Conservation (phyloP, 2,113 vertebrate genomes). For the Echinops telfairi region DNA sequence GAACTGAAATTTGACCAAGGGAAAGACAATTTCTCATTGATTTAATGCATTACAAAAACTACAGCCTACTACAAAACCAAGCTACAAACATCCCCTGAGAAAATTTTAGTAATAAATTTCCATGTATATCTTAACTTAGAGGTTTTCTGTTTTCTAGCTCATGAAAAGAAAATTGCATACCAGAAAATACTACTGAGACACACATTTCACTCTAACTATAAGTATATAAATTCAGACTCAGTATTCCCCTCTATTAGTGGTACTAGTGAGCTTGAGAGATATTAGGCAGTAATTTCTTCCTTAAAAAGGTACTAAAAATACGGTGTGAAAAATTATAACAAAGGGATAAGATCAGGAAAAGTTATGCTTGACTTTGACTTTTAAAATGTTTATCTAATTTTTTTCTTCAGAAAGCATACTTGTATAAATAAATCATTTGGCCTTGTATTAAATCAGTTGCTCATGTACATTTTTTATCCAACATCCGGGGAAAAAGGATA, state of each 20-base stretch:
- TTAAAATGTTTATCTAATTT: not conserved
- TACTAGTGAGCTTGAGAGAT: not conserved
- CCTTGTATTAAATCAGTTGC: slow-evolving; percentile 2
- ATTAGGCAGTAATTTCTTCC: not conserved
- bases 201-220: not conserved
- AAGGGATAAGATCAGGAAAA: not conserved
- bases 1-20: slow-evolving; percentile 1
- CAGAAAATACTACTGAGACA: not conserved
- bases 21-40: not conserved
- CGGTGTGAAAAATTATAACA: not conserved
- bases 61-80: not conserved
- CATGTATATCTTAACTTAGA: not conserved
- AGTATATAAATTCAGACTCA: slow-evolving; percentile 27
- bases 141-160: not conserved
- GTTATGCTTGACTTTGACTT: not conserved
- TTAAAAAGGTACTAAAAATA: not conserved
- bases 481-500: not conserved
- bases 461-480: not conserved
- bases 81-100: not conserved
- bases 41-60: not conserved
- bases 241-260: not conserved
- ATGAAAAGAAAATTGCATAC: slow-evolving; percentile 57
- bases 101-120: not conserved
- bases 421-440: slow-evolving; percentile 11
- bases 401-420: not conserved